A percentile compares a stretch with the other conserved stretches of the same genome.
Conservation (phyloP, 2,797 vertebrate genomes). For the Coluber constrictor region DNA sequence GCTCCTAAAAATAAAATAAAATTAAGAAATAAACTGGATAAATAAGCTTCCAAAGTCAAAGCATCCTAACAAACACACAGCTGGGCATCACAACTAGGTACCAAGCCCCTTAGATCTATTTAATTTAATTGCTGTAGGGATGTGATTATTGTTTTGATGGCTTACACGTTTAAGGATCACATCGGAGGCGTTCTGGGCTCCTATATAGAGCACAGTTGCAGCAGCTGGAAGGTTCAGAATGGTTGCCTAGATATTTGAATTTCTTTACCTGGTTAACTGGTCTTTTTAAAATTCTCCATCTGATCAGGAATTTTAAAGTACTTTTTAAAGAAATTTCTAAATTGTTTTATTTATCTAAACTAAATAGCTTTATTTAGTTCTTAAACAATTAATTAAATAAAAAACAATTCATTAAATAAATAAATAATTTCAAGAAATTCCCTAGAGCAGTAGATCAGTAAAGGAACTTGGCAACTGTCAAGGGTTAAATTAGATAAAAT, state of each 20-base stretch:
- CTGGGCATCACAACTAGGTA: not conserved
- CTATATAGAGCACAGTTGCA: not conserved
- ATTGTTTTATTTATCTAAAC: not conserved
- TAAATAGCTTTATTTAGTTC: not conserved
- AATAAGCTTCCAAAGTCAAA: not conserved
- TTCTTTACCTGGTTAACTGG: not conserved
- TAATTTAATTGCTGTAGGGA: not conserved
- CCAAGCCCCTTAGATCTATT: not conserved
- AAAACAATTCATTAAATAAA: not conserved
- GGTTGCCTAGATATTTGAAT: not conserved
- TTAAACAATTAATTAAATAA: not conserved
- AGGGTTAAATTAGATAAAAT: not conserved
- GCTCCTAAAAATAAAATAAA: not conserved
- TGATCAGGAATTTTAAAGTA: not conserved
- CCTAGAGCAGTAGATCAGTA: not conserved
- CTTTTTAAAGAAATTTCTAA: not conserved
- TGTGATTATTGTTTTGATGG: not conserved
- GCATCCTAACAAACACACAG: not conserved
- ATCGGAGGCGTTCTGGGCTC: not conserved
- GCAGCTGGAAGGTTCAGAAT: not conserved
- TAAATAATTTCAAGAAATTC: not conserved
- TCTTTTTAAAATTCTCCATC: not conserved
- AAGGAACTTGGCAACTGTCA: not conserved
- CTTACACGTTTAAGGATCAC: not conserved
- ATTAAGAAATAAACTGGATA: not conserved